Conservation (phyloP, 2,888 invertebrate species). For the Candidula unifasciata region DNA sequence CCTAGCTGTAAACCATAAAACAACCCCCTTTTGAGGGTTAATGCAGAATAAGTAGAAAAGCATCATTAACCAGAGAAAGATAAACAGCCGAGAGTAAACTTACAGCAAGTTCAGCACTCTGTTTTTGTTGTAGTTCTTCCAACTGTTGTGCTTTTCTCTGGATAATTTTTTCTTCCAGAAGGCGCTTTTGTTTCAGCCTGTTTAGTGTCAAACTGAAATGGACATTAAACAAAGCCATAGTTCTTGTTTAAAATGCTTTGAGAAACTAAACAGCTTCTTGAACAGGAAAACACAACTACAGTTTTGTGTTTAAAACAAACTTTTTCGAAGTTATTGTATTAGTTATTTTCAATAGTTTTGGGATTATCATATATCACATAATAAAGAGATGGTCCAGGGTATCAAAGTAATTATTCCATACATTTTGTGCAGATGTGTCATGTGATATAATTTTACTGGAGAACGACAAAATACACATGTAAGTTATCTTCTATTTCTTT, state of each 20-base stretch:
- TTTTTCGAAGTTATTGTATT: too few relatives aligned
- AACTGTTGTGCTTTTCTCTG: conserved; percentile 69
- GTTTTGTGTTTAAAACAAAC: too few relatives aligned
- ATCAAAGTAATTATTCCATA: too few relatives aligned
- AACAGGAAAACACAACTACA: too few relatives aligned
- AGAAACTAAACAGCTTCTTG: too few relatives aligned
- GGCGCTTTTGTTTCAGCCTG: conserved; percentile 73
- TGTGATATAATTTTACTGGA: too few relatives aligned
- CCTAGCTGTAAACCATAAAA: too few relatives aligned
- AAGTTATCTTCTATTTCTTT: too few relatives aligned
- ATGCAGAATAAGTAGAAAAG: not conserved
- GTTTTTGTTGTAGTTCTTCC: conserved; percentile 71
- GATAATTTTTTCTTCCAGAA: conserved; percentile 75
- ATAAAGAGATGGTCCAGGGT: not conserved
- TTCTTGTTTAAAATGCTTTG: not conserved
- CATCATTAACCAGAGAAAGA: not conserved
- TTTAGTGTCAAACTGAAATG: conserved; percentile 71
- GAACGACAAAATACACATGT: too few relatives aligned
- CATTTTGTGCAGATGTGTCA: too few relatives aligned
- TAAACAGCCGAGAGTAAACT: not conserved
- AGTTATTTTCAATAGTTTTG: too few relatives aligned
- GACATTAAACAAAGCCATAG: not conserved
- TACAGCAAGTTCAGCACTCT: conserved; percentile 70
- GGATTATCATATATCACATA: not conserved
- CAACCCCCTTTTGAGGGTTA: not conserved